These are phyloP conservation scores for Bos javanicus DNA, from an alignment of 2,113 vertebrate genomes.

Conservation along the genomic window DNA sequence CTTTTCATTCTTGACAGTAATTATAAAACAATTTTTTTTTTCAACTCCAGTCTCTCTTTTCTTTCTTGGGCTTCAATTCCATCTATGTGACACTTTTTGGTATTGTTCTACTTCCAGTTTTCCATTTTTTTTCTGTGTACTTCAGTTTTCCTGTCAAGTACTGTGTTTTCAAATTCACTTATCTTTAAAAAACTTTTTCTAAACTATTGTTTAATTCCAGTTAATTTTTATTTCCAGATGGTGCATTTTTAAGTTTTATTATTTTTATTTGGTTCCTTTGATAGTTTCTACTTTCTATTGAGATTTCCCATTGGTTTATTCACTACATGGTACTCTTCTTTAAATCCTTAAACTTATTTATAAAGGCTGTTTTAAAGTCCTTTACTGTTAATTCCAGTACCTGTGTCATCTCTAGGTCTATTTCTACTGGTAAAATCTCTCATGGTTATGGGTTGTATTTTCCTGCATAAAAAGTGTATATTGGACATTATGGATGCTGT, in stretches of 20 bases:
- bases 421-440: neutral
- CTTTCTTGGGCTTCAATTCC: neutral
- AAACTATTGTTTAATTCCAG: neutral
- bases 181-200: neutral
- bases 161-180: neutral
- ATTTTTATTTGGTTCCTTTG: neutral
- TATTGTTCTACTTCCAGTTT: neutral
- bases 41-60: neutral
- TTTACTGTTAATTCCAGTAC: neutral
- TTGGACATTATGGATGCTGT: neutral
- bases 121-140: neutral
- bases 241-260: neutral
- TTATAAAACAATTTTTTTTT: neutral
- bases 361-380: neutral
- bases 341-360: neutral
- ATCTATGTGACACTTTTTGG: neutral
- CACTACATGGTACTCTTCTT: neutral
- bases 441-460: neutral
- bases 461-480: neutral
- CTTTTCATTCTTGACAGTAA: neutral
- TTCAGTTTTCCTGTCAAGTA: neutral
- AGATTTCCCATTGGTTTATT: neutral
- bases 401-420: neutral
- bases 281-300: neutral
- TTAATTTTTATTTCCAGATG: neutral